These are phyloP conservation scores for Microctonus brassicae DNA, from an alignment of 2,888 invertebrate species.

Conservation along the genomic window DNA sequence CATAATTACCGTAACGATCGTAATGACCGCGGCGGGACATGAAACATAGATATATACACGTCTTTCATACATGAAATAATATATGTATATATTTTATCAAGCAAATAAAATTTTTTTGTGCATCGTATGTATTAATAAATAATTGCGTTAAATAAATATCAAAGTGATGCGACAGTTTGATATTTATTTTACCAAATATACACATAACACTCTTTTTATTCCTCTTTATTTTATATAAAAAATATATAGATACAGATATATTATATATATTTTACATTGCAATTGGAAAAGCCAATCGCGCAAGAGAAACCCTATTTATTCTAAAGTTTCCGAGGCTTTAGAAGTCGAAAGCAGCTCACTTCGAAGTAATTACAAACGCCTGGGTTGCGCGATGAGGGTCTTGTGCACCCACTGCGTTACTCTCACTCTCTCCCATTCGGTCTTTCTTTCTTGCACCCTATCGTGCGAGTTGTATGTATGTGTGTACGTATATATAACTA, in stretches of 20 bases:
- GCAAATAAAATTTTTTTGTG: no score
- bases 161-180: not conserved
- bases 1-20: conserved; percentile 63
- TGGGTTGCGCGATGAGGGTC: conserved; percentile 34
- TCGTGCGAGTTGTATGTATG: not conserved
- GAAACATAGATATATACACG: not conserved
- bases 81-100: no score
- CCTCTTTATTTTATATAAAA: not conserved
- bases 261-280: not conserved
- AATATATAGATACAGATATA: conserved; percentile 4
- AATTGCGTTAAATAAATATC: not conserved
- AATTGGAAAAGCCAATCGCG: conserved; percentile 34
- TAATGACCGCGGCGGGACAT: conserved; percentile 42
- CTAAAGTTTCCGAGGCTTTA: conserved; percentile 67
- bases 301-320: conserved; percentile 60
- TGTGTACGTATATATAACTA: not conserved
- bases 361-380: conserved; percentile 66
- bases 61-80: no score
- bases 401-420: conserved; percentile 37
- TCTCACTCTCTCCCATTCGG: conserved; percentile 42
- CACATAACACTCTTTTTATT: not conserved
- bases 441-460: conserved; percentile 48
- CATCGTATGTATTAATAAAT: no score
- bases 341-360: conserved; percentile 68
- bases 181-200: not conserved